Percentiles rank a stretch among this genome's conserved stretches.
These are phyloP conservation scores for Oikopleura vanhoeffeni DNA, from an alignment of 23 tunicate species.

Conservation along the genomic window DNA sequence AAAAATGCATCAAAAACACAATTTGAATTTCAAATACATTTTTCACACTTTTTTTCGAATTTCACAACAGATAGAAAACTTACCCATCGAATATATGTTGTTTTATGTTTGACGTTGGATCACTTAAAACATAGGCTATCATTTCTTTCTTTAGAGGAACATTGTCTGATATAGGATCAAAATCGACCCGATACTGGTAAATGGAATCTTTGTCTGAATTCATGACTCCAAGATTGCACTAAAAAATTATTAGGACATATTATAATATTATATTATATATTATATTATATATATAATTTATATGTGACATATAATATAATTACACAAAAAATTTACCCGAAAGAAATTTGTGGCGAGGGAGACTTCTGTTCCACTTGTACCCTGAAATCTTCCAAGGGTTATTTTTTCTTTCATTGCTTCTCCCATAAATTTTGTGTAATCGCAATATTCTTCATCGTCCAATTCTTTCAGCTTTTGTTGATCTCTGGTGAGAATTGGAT, in stretches of 20 bases:
- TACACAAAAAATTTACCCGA: not conserved
- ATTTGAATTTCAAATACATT: too few relatives aligned
- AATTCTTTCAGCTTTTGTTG: not conserved
- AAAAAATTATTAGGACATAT: not conserved
- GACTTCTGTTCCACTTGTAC: not conserved
- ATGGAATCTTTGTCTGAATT: not conserved
- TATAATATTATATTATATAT: not conserved
- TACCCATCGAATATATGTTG: not conserved
- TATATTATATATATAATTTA: too few relatives aligned
- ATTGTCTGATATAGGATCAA: not conserved
- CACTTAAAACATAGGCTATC: not conserved
- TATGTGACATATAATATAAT: not conserved
- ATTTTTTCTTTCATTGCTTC: not conserved
- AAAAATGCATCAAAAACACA: too few relatives aligned
- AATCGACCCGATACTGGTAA: slow-evolving; percentile 1
- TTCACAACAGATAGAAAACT: too few relatives aligned
- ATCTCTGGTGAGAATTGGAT: not conserved
- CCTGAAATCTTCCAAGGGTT: not conserved
- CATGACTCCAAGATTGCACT: not conserved
- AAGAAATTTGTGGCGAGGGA: not conserved
- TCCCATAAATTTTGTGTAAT: not conserved
- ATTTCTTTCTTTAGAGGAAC: not conserved
- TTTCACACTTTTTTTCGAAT: too few relatives aligned
- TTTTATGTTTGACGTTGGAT: not conserved
- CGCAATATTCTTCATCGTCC: not conserved